phyloP scores from a whole-genome alignment of 2,113 vertebrate species.

The Rhegmatorhina hoffmannsi region DNA sequence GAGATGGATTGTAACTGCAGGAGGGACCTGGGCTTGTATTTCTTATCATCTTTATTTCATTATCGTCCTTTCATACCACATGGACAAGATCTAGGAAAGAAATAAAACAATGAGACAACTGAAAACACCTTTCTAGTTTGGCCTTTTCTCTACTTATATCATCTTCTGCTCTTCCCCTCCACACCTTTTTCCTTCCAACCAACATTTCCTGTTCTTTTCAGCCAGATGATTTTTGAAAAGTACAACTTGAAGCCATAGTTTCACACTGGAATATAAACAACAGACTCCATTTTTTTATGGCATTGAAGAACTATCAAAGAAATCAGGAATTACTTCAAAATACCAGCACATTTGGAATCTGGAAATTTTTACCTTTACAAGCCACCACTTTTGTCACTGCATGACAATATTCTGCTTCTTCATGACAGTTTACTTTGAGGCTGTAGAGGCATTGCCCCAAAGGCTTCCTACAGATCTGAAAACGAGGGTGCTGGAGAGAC shows the following conservation, averaged over 20 bases:
- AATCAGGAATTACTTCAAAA: background rate
- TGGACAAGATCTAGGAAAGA: background rate
- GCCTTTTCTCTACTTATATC: background rate
- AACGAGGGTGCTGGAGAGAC: background rate
- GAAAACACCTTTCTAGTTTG: background rate
- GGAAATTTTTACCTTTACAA: background rate
- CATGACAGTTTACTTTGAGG: background rate
- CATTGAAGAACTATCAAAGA: background rate
- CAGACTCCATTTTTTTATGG: background rate
- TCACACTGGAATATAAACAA: background rate
- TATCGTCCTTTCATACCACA: background rate
- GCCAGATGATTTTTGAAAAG: background rate
- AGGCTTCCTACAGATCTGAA: background rate
- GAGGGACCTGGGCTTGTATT: background rate
- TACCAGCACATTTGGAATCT: background rate
- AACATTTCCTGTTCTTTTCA: background rate
- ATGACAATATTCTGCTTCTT: background rate
- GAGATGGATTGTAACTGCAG: background rate
- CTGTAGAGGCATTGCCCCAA: background rate
- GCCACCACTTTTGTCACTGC: background rate
- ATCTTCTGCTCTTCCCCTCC: background rate
- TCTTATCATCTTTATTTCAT: background rate
- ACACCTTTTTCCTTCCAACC: background rate
- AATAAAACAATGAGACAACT: background rate
- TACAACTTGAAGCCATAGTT: background rate